Evolutionary conservation across 2,888 invertebrate genomes (phyloP), one percentile per base, ranked within the genome.

Genomic region (Lithophane leautieri): DNA sequence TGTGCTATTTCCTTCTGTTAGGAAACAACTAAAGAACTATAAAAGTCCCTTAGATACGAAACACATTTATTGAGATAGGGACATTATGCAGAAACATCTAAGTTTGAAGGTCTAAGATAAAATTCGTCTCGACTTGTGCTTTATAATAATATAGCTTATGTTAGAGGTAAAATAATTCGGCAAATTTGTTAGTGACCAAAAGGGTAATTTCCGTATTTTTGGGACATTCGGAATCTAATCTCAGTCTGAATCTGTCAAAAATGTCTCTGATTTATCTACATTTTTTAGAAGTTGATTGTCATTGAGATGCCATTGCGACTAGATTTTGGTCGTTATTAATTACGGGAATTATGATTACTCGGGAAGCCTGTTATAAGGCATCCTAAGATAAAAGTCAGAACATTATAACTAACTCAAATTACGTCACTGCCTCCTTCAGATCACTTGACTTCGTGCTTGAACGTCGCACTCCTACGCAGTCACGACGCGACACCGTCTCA

Each of bases 391-490:
- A 52, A 25, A 16, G 2, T 54, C 22, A 40, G 6, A 54, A 62
- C 12, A 76, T 62, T n/a, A 76, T 42, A 14, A 61, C 3, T 22
- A 61, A 25, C 12, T 81, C 50, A 65, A 81, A 69, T 22, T 44
- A 58, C 3, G 14, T 0, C n/a, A 54, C 56, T 82, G 75, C 82
- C 86, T 77, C 79, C 82, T 86, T 87, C 73, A 52, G n/a, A 70
- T 42, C 52, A 78, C 42, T 68, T 73, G 67, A 81, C 81, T 90
- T 89, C 79, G 79, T 83, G 76, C 84, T 80, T 91, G 81, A 81
- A 89, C 88, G 93, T 88, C 70, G 79, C 70, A 88, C 94, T 91
- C 95, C 96, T 90, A 95, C 96, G 92, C 94, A 91, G 94, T 94
- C 95, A 94, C 94, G 94, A 94, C 90, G 71, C 80, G 66, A 76